These are phyloP conservation scores for Dendrophyllia cribrosa DNA, from an alignment of 64 coral and sea anemone genomes.

Conservation along the genomic window DNA sequence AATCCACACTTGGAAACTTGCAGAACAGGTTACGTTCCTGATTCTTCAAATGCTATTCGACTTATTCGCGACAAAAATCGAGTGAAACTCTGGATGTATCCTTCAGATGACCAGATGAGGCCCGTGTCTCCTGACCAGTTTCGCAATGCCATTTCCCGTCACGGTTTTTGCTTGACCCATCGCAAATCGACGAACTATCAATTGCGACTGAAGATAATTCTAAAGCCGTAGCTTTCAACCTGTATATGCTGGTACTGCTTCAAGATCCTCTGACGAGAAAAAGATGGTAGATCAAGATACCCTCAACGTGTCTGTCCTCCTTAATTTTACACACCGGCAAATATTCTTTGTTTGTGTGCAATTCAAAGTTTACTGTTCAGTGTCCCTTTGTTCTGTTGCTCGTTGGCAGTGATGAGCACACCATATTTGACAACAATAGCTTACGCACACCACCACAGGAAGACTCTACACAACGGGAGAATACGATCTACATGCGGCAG, in stretches of 20 bases:
- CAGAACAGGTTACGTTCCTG: not conserved
- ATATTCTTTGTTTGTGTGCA: constrained; percentile 59
- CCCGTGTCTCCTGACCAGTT: not conserved
- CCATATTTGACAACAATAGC: constrained; percentile 49
- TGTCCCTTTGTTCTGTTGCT: constrained; percentile 42
- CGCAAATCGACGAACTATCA: constrained; percentile 41
- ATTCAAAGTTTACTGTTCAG: constrained; percentile 48
- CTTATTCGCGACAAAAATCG: constrained; percentile 59
- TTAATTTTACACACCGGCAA: constrained; percentile 23
- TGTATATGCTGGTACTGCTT: constrained; percentile 30
- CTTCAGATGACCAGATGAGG: not conserved
- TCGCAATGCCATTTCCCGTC: not conserved
- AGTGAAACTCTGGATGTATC: constrained; percentile 55
- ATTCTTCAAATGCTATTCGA: constrained; percentile 27
- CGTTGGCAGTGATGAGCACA: constrained; percentile 49
- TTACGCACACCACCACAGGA: constrained; percentile 56
- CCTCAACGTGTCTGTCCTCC: constrained; percentile 10
- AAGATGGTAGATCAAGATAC: not conserved
- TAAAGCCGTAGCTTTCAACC: constrained; percentile 57
- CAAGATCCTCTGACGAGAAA: not conserved
- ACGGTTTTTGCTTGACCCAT: constrained; percentile 21
- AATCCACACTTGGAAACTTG: constrained; percentile 59
- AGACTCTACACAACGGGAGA: constrained; percentile 41
- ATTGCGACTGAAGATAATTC: constrained; percentile 43
- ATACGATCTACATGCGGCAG: constrained; percentile 56